Evolutionary conservation across 23 tunicate species (phyloP).

Genomic region (Aplidium turbinatum): DNA sequence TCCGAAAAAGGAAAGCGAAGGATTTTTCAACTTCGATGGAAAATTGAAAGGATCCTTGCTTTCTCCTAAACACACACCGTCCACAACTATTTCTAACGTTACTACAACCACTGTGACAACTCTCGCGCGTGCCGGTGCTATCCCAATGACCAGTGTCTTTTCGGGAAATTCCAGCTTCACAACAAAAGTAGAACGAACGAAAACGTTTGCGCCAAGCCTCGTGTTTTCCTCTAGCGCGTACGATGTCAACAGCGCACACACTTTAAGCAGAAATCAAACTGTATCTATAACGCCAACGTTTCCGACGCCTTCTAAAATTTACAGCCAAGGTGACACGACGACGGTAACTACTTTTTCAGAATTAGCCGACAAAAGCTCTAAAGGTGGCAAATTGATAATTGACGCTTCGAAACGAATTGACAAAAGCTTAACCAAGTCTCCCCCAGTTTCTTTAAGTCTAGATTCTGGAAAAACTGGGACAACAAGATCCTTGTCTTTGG

Average conservation of each 20-base stretch:
- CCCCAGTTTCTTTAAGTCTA: background rate
- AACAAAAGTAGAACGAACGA: too few species aligned
- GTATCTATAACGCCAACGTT: background rate
- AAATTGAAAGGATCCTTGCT: background rate
- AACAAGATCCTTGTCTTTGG: conserved; percentile 14
- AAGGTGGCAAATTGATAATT: too few species aligned
- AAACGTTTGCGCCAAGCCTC: background rate
- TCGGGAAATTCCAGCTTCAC: background rate
- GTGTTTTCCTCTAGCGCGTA: background rate
- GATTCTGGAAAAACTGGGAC: background rate
- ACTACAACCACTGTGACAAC: background rate
- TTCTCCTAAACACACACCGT: too few species aligned
- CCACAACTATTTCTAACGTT: too few species aligned
- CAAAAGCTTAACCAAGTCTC: background rate
- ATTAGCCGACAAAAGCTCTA: background rate
- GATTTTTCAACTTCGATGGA: background rate
- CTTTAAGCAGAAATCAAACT: background rate
- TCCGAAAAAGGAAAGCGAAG: conserved; percentile 11
- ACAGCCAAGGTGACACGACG: background rate
- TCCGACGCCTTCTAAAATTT: background rate
- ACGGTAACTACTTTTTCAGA: background rate
- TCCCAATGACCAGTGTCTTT: background rate
- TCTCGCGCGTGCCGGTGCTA: background rate
- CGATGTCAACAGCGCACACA: background rate
- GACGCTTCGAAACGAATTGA: too few species aligned